phyloP scores from a whole-genome alignment of 2,888 invertebrate genomes.

The Halictus quadricinctus region DNA sequence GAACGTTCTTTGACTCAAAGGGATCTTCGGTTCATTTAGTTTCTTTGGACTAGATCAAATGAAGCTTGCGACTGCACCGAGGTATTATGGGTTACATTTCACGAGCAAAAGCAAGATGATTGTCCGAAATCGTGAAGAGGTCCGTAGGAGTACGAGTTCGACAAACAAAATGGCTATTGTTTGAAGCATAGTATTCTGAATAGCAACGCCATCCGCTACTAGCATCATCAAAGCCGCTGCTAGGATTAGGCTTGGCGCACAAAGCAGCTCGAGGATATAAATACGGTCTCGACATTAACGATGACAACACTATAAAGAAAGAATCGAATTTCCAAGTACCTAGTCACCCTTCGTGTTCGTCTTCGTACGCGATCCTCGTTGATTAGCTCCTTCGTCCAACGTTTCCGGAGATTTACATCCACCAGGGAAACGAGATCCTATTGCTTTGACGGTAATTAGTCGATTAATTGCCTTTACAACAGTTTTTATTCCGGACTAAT shows the following conservation, averaged over 20 bases:
- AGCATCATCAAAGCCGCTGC: conserved; percentile 63
- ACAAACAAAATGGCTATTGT: conserved; percentile 13
- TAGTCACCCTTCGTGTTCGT: conserved; percentile 22
- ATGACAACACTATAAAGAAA: conserved; percentile 74
- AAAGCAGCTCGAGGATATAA: conserved; percentile 31
- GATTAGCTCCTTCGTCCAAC: not conserved
- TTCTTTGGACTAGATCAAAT: too few species aligned
- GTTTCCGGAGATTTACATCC: not conserved
- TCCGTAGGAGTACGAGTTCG: not conserved
- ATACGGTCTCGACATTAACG: conserved; percentile 62
- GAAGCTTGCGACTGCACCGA: not conserved
- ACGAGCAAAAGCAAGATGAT: not conserved
- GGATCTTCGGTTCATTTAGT: too few species aligned
- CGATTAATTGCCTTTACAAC: not conserved
- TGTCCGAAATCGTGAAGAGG: not conserved
- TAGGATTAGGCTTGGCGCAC: conserved; percentile 13
- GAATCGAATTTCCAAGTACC: conserved; percentile 73
- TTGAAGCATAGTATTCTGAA: conserved; percentile 19
- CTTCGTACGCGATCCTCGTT: conserved; percentile 28
- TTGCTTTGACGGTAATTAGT: not conserved
- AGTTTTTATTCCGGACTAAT: not conserved
- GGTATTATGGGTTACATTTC: not conserved
- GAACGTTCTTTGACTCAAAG: not conserved
- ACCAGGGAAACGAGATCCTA: not conserved
- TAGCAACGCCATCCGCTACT: conserved; percentile 26